Evolutionary conservation across 2,888 invertebrate species (phyloP), one percentile per base, ranked within the genome.

Genomic region (Plebejus melissa): DNA sequence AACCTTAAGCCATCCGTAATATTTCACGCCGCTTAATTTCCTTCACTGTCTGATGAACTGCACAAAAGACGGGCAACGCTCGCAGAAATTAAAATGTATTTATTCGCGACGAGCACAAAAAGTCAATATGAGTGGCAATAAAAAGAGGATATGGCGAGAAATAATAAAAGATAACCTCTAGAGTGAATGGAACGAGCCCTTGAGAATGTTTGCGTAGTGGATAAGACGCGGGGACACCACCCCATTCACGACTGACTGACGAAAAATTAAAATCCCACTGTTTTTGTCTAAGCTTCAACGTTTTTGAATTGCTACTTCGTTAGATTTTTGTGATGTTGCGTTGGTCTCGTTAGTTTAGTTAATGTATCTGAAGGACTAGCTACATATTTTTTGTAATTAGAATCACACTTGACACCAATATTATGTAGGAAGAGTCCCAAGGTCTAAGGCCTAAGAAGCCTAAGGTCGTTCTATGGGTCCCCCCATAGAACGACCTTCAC

Each of bases 1-100:
- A 79, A 76, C 77, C 77, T 76, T 75, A 77, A 77, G 75, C 77
- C 78, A 79, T 71, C 78, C 80, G 75, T 81, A 81, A 80, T 80
- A 82, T 84, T 87, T 87, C 84, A 88, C 87, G 85, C 86, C 87
- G 84, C 86, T 87, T 93, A 91, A 93, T 92, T 91, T 87, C 81
- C 84, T 77, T 79, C 65, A 36, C 82, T 80, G 88, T 88, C 90
- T 89, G 88, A 88, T 85, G 86, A 87, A 85, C 83, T 84, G 87
- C 84, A 87, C 86, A 89, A 89, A 87, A 87, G 86, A 86, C 82
- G 85, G 89, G 84, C 84, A 85, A 85, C 84, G 86, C 86, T 83
- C 83, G 89, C 88, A 86, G 87, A 90, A 93, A 93, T 93, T 93
- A 92, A 91, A 93, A 93, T 93, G 93, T 92, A 93, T 93, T 93